A percentile compares a stretch with the other conserved stretches of the same genome.
phyloP scores from a whole-genome alignment of 2,113 vertebrate genomes.

The Oenanthe melanoleuca region DNA sequence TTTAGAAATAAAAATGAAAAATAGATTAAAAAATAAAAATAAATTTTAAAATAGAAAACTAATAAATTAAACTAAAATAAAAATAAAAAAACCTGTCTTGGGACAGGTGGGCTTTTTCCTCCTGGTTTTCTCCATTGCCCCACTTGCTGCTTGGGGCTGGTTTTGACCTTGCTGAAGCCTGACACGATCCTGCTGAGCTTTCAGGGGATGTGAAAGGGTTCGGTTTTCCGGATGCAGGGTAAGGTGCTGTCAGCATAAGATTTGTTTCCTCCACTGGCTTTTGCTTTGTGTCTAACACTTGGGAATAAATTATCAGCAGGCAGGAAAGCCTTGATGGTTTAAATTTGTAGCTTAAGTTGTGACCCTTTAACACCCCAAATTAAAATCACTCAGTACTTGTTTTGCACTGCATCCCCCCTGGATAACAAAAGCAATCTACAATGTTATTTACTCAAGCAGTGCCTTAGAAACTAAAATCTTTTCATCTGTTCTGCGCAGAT shows the following conservation, averaged over 20 bases:
- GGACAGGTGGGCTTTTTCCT: not conserved
- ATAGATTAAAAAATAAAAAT: too few relatives aligned
- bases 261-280: not conserved
- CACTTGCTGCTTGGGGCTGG: not conserved
- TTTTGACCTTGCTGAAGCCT: not conserved
- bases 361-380: not conserved
- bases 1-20: not conserved
- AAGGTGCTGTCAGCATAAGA: not conserved
- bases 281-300: not conserved
- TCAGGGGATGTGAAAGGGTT: not conserved
- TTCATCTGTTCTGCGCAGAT: not conserved
- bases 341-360: not conserved
- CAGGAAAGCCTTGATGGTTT: not conserved
- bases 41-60: too few relatives aligned
- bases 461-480: constrained; percentile 13
- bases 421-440: not conserved
- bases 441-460: not conserved
- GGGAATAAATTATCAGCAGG: not conserved
- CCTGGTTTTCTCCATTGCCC: not conserved
- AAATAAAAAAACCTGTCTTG: not conserved
- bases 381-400: not conserved
- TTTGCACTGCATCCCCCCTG: not conserved
- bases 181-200: not conserved
- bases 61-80: too few relatives aligned
- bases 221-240: not conserved